Conservation (phyloP, 1,140 invertebrate genomes). For the Hestina assimilis region DNA sequence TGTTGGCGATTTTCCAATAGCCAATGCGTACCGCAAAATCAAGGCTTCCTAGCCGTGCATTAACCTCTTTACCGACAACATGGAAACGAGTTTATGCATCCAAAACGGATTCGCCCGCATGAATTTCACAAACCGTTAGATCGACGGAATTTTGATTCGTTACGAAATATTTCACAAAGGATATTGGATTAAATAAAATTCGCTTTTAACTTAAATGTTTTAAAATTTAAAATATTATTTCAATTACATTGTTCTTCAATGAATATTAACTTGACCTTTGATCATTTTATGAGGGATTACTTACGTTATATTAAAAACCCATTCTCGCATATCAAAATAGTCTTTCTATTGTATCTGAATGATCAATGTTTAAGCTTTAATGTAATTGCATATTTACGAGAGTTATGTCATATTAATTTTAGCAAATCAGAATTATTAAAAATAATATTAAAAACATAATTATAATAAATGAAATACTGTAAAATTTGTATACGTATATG, state of each 20-base stretch:
- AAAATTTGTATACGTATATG: too few species aligned
- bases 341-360: too few species aligned
- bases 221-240: neutral
- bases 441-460: too few species aligned
- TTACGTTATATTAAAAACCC: too few species aligned
- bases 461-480: too few species aligned
- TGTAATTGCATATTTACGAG: too few species aligned
- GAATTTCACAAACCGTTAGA: neutral
- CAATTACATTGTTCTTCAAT: neutral
- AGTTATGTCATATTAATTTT: too few species aligned
- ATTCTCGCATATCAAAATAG: too few species aligned
- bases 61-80: constrained; percentile 1
- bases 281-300: too few species aligned
- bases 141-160: neutral
- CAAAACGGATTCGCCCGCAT: neutral
- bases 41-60: neutral
- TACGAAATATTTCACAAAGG: neutral
- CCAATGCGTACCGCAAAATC: constrained; percentile 2
- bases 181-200: neutral
- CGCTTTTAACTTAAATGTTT: neutral
- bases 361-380: too few species aligned
- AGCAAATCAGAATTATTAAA: too few species aligned
- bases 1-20: constrained; percentile 4
- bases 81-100: constrained; percentile 4
- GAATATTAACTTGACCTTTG: too few species aligned